phyloP scores from a whole-genome alignment of 2,888 invertebrate genomes.

The Magallana nippona region DNA sequence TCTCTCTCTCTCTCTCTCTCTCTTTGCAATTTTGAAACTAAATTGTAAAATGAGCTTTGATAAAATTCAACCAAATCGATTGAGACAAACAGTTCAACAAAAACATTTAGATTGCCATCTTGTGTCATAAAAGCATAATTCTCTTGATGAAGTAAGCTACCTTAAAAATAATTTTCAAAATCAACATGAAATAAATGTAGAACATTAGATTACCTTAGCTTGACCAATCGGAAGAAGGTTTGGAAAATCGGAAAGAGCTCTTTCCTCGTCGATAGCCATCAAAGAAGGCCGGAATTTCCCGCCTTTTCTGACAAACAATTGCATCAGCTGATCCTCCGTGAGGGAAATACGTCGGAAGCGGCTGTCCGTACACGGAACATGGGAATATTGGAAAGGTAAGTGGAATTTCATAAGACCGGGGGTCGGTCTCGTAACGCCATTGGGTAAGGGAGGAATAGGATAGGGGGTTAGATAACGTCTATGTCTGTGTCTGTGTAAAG shows the following conservation, averaged over 20 bases:
- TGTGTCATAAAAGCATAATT: too few relatives aligned
- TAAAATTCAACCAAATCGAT: too few relatives aligned
- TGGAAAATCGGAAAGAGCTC: conserved; percentile 45
- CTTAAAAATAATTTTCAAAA: neutral
- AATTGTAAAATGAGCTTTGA: too few relatives aligned
- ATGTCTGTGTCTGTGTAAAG: neutral
- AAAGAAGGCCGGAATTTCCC: conserved; percentile 47
- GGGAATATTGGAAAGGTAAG: neutral
- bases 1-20: too few relatives aligned
- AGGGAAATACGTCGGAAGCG: conserved; percentile 5
- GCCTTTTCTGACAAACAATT: conserved; percentile 45
- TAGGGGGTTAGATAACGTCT: neutral
- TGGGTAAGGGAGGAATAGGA: neutral
- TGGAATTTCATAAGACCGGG: neutral
- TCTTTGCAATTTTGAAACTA: too few relatives aligned
- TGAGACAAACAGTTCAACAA: too few relatives aligned
- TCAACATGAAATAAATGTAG: neutral
- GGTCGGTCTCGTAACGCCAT: neutral
- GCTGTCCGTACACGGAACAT: neutral
- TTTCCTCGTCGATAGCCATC: conserved; percentile 44
- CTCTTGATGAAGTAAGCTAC: too few relatives aligned
- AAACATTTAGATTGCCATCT: too few relatives aligned
- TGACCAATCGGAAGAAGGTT: conserved; percentile 44
- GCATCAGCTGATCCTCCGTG: conserved; percentile 43
- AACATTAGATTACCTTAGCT: neutral